Percentiles rank a stretch among this genome's conserved stretches.
These are phyloP conservation scores for Mormyrus iriodes DNA, from an alignment of 2,113 vertebrate species.

Conservation along the genomic window DNA sequence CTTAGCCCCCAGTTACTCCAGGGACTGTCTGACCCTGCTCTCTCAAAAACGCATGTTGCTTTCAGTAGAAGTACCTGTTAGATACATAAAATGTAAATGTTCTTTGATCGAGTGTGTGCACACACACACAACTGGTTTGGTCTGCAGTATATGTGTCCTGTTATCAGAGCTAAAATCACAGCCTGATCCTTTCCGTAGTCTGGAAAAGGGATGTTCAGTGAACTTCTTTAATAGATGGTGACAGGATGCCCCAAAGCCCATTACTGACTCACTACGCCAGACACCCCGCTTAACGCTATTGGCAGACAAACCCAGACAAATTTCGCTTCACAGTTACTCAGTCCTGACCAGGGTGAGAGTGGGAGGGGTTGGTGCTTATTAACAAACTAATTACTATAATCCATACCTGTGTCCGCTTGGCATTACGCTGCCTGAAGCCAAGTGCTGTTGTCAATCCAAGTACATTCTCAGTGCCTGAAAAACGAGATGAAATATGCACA, in stretches of 20 bases:
- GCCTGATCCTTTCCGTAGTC: neutral
- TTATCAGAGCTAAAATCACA: neutral
- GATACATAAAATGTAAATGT: neutral
- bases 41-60: neutral
- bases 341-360: neutral
- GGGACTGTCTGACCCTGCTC: neutral
- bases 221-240: neutral
- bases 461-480: neutral
- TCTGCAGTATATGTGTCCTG: neutral
- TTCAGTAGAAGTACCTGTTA: neutral
- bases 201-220: neutral
- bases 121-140: neutral
- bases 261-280: neutral
- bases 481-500: neutral
- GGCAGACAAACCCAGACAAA: neutral
- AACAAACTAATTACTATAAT: neutral
- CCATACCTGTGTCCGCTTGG: neutral
- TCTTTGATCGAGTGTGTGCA: neutral
- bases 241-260: neutral
- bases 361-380: neutral
- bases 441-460: neutral
- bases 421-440: neutral
- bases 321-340: no score
- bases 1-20: neutral
- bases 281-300: neutral